phyloP scores from a whole-genome alignment of 2,797 vertebrate genomes.

The Poeciliopsis infans region DNA sequence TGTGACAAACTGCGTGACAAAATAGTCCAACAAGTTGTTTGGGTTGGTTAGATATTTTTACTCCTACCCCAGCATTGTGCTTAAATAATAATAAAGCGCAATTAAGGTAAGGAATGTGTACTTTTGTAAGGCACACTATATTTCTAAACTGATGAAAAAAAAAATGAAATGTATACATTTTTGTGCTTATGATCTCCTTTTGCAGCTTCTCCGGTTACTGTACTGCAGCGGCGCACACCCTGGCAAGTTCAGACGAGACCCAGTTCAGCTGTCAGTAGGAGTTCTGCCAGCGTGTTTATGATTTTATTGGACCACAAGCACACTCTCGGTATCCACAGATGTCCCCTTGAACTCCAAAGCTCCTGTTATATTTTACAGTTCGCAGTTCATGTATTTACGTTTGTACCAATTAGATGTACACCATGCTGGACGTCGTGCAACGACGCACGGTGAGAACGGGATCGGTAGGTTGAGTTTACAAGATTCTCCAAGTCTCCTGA shows the following conservation, averaged over 20 bases:
- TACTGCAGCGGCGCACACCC: conserved; percentile 5
- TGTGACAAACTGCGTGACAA: too few relatives aligned
- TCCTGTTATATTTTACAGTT: background rate
- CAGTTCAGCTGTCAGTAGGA: conserved; percentile 32
- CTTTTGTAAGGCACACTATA: background rate
- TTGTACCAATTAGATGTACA: background rate
- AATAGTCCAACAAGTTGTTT: background rate
- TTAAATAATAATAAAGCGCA: background rate
- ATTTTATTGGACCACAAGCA: conserved; percentile 27
- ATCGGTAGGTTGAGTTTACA: background rate
- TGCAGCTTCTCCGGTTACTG: background rate
- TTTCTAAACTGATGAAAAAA: background rate
- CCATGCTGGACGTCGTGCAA: too few relatives aligned
- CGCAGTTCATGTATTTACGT: background rate
- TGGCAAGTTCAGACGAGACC: conserved; percentile 3
- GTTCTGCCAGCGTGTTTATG: conserved; percentile 19
- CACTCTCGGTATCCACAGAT: background rate
- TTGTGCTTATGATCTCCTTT: conserved; percentile 8
- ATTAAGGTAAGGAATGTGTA: background rate
- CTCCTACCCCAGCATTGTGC: background rate
- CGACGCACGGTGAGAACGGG: too few relatives aligned
- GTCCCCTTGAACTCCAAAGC: conserved; percentile 10
- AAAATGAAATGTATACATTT: conserved; percentile 3
- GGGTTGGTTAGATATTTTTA: background rate
- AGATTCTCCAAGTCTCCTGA: background rate